A percentile compares a stretch with the other conserved stretches of the same genome.
Evolutionary conservation across 2,113 vertebrate genomes (phyloP).

Genomic region (Cephalopholis sonnerati): DNA sequence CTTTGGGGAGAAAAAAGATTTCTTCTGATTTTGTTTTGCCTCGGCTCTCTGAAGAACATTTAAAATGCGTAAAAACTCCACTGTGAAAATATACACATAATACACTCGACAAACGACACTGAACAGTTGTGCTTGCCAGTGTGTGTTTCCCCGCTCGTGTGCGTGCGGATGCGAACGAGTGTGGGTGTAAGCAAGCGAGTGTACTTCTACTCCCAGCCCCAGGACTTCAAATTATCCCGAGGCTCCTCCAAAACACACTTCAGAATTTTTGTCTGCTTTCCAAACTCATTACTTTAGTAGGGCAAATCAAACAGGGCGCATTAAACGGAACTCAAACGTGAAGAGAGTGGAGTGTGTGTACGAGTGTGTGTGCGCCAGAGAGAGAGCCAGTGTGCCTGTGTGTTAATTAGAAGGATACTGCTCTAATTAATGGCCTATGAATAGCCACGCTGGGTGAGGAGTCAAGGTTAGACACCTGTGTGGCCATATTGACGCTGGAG

Average conservation of each 20-base stretch:
- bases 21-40: conserved; percentile 37
- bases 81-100: conserved; percentile 45
- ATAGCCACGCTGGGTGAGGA: conserved; percentile 66
- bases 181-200: conserved; percentile 53
- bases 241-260: conserved; percentile 79
- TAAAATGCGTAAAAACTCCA: conserved; percentile 23
- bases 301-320: conserved; percentile 77
- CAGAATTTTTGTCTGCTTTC: conserved; percentile 80
- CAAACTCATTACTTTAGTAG: conserved; percentile 81
- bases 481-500: conserved; percentile 41
- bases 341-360: conserved; percentile 64
- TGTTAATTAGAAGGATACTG: conserved; percentile 77
- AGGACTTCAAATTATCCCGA: conserved; percentile 74
- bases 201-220: conserved; percentile 59
- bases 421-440: conserved; percentile 81
- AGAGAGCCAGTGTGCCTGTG: conserved; percentile 44
- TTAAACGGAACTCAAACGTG: conserved; percentile 77
- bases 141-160: conserved; percentile 27
- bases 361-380: conserved; percentile 25
- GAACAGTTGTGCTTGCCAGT: not conserved
- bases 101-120: not conserved
- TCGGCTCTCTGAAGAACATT: conserved; percentile 32
- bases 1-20: not conserved
- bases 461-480: conserved; percentile 79
- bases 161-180: conserved; percentile 4